Percentiles rank a stretch among this genome's conserved stretches.
Conservation (phyloP, 2,113 vertebrate species). For the Perognathus longimembris region DNA sequence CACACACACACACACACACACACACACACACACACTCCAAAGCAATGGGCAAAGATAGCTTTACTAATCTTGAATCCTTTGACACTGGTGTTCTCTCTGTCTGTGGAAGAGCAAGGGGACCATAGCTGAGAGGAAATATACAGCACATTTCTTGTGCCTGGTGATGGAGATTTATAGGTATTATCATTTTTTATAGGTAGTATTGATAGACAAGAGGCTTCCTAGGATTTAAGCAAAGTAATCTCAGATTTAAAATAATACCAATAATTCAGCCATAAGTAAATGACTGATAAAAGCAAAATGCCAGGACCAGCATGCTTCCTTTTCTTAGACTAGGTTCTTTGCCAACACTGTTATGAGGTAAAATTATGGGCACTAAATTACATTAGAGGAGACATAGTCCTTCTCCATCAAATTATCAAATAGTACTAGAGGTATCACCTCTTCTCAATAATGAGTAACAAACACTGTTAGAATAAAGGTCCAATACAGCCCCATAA, state of each 20-base stretch:
- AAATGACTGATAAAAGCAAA: background rate
- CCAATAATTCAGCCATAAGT: background rate
- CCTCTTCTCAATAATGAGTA: background rate
- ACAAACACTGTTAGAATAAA: background rate
- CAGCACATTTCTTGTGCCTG: background rate
- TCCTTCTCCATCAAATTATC: background rate
- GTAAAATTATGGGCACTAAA: background rate
- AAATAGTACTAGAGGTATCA: background rate
- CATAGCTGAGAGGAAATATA: background rate
- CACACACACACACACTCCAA: background rate
- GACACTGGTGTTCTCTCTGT: background rate
- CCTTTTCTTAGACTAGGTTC: background rate
- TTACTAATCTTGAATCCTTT: background rate
- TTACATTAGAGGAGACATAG: background rate
- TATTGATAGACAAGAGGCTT: background rate
- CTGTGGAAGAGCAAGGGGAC: background rate
- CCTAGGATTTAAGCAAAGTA: background rate
- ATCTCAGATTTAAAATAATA: slow-evolving; percentile 42
- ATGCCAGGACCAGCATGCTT: background rate
- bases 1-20: too few species aligned
- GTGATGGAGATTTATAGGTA: background rate
- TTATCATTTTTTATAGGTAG: too few species aligned
- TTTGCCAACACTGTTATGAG: background rate
- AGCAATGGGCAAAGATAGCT: background rate
- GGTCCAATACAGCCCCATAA: background rate